phyloP scores from a whole-genome alignment of 35 echinoderm and acorn worm species.

The Hemicentrotus pulcherrimus region DNA sequence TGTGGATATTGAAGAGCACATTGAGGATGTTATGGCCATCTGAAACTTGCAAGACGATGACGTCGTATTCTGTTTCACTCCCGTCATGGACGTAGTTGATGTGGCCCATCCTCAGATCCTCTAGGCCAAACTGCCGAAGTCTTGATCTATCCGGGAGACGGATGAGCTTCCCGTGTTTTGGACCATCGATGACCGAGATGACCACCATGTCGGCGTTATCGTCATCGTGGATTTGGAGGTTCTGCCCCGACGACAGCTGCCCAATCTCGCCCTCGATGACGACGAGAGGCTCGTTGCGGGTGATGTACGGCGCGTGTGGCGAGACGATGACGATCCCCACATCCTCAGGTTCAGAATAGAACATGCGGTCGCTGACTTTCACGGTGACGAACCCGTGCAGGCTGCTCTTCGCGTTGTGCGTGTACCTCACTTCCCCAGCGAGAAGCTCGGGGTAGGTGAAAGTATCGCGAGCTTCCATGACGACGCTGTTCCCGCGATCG shows the following conservation, averaged over 20 bases:
- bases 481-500: conserved; percentile 61
- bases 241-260: conserved; percentile 64
- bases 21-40: conserved; percentile 94
- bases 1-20: conserved; percentile 87
- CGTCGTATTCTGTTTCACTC: conserved; percentile 82
- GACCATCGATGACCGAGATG: conserved; percentile 77
- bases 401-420: conserved; percentile 62
- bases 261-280: conserved; percentile 80
- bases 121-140: conserved; percentile 60
- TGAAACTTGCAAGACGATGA: conserved; percentile 77
- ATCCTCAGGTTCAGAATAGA: conserved; percentile 62
- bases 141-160: conserved; percentile 59
- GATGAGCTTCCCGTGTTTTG: conserved; percentile 78
- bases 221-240: conserved; percentile 87
- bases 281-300: conserved; percentile 88
- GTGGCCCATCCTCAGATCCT: conserved; percentile 60
- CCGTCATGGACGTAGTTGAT: conserved; percentile 87
- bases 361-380: conserved; percentile 84
- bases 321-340: conserved; percentile 83
- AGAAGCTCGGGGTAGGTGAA: conserved; percentile 81
- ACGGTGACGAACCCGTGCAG: conserved; percentile 73
- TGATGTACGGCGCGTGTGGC: conserved; percentile 70
- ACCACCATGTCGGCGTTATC: conserved; percentile 80
- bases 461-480: conserved; percentile 57
- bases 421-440: conserved; percentile 73